Evolutionary conservation across 2,888 invertebrate genomes (phyloP).

Genomic region (Pegoplata infirma): DNA sequence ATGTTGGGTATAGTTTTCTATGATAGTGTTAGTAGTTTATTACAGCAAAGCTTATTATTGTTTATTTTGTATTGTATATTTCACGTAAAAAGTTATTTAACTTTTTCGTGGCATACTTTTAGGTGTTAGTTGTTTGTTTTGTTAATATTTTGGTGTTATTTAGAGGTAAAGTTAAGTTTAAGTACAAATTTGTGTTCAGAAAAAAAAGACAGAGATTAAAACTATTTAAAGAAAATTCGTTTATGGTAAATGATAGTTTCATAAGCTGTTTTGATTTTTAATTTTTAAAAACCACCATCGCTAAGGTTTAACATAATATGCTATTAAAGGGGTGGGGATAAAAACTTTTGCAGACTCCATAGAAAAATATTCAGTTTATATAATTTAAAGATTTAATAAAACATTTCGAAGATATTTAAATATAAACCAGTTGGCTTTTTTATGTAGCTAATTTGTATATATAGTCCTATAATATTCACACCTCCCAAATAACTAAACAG

Average conservation of each 20-base stretch:
- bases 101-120: slow-evolving; percentile 47
- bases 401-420: too few relatives aligned
- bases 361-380: too few relatives aligned
- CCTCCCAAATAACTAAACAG: too few relatives aligned
- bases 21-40: slow-evolving; percentile 25
- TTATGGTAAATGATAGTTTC: slow-evolving; percentile 23
- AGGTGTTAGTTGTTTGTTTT: slow-evolving; percentile 29
- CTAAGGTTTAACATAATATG: too few relatives aligned
- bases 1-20: too few relatives aligned
- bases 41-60: slow-evolving; percentile 35
- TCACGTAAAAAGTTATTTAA: slow-evolving; percentile 33
- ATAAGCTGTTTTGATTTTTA: slow-evolving; percentile 45
- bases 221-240: not conserved
- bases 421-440: too few relatives aligned
- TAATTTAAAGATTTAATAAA: too few relatives aligned
- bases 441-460: too few relatives aligned
- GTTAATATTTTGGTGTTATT: slow-evolving; percentile 19
- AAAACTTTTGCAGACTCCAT: too few relatives aligned
- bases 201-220: slow-evolving; percentile 20
- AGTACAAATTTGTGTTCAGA: slow-evolving; percentile 36
- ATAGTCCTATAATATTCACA: too few relatives aligned
- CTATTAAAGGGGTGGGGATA: too few relatives aligned
- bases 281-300: not conserved
- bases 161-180: slow-evolving; percentile 39
- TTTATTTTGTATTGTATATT: slow-evolving; percentile 30